Base-by-base conservation (phyloP, 1,140 invertebrate species). In the Ectropis grisescens region DNA sequence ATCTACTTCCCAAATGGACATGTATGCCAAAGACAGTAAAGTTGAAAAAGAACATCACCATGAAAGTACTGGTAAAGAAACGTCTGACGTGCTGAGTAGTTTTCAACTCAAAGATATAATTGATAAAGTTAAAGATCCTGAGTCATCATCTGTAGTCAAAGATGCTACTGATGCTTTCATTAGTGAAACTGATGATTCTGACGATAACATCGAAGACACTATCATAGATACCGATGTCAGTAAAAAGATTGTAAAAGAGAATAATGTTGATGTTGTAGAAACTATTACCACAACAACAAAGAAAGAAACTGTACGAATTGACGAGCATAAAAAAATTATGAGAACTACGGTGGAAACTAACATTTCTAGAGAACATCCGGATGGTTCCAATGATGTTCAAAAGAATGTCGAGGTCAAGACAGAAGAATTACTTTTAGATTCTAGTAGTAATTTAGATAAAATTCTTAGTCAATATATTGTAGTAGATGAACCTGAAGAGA, bases 191-290 rank as follows among this genome's bases (percentile, higher is more conserved):
- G 70, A 70, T 23, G 71, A 75, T 27, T 44, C 33, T 22, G 74
- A 75, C 30, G 59, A 68, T 39, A 64, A 70, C 40, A 34, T 82
- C 13, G 79, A 83, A 59, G 80, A 81, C 47, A 67, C 76, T 1
- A 48, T 62, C 13, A 83, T 79, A 22, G 74, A 83, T 41, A 80
- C 82, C 11, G 75, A 83, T 58, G 80, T 83, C 1, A 74, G 65
- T 47, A 82, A 82, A 40, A 59, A 60, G 47, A 64, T 82, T 23
- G 58, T 82, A 10, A 70, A 59, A 34, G 69, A 79, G 59, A 69
- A 82, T 38, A 64, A 67, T 41, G 33, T 68, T 31, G 78, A 80
- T 46, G 61, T 83, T 6, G 56, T 80, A 28, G 78, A 81, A 68
- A 83, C 79, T n/a, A 33, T 82, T 8, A 82, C 78, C 9, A 82